phyloP scores from a whole-genome alignment of 2,113 vertebrate species.

The Bolborhynchus lineola region DNA sequence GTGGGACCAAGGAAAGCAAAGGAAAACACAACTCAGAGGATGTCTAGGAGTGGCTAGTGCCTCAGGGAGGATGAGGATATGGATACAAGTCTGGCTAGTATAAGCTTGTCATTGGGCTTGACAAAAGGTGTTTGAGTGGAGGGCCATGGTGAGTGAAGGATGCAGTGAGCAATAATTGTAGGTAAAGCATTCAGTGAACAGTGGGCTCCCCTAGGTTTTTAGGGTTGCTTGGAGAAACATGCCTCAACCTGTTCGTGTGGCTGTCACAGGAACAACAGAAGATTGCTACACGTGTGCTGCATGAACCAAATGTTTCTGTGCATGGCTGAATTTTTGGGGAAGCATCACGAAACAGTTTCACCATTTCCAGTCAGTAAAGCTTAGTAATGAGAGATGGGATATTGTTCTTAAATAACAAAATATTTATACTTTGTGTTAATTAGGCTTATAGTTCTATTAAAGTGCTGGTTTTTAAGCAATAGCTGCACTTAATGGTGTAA shows the following conservation, averaged over 20 bases:
- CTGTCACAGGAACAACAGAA: not conserved
- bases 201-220: not conserved
- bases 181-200: not conserved
- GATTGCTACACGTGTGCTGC: not conserved
- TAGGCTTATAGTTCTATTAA: not conserved
- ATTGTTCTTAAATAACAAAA: not conserved
- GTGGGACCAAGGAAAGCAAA: not conserved
- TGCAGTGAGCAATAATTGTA: not conserved
- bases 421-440: not conserved
- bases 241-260: not conserved
- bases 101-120: not conserved
- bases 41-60: not conserved
- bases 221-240: not conserved
- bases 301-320: not conserved
- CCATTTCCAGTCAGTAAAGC: not conserved
- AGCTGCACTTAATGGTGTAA: not conserved
- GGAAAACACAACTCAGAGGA: not conserved
- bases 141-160: not conserved
- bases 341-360: not conserved
- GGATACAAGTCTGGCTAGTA: not conserved
- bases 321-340: not conserved
- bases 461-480: not conserved
- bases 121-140: not conserved
- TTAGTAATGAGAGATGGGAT: not conserved
- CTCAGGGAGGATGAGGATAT: not conserved